A percentile compares a stretch with the other conserved stretches of the same genome.
Evolutionary conservation across 2,113 vertebrate genomes (phyloP).

Genomic region (Protobothrops mucrosquamatus): DNA sequence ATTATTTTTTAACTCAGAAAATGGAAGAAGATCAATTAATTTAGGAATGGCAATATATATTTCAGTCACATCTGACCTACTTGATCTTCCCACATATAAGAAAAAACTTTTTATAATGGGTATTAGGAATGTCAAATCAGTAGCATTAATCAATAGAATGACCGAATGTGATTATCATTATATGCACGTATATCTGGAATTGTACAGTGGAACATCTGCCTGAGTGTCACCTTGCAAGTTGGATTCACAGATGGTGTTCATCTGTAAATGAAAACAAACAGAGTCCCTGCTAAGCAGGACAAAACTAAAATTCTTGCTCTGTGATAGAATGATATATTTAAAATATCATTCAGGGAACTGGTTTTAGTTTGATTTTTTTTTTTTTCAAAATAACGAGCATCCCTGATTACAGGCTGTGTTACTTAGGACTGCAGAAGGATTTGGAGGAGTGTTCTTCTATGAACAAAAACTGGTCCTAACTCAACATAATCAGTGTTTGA

Average conservation of each 20-base stretch:
- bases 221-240: slow-evolving; percentile 18
- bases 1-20: slow-evolving; percentile 17
- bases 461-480: not conserved
- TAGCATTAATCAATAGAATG: slow-evolving; percentile 25
- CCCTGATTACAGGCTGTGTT: not conserved
- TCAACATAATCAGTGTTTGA: not conserved
- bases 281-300: not conserved
- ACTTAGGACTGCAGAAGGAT: too few species aligned
- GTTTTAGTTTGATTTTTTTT: not conserved
- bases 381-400: not conserved
- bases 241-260: not conserved
- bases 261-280: not conserved
- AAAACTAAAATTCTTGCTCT: not conserved
- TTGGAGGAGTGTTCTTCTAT: not conserved
- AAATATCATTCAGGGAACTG: not conserved
- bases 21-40: slow-evolving; percentile 9
- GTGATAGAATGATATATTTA: not conserved
- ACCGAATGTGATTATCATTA: slow-evolving; percentile 14
- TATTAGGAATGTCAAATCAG: not conserved
- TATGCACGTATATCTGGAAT: not conserved
- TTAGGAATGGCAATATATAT: not conserved
- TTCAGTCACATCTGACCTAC: not conserved
- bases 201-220: slow-evolving; percentile 24
- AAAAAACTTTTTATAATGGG: not conserved
- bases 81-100: not conserved